Evolutionary conservation across 2,797 vertebrate genomes (phyloP).

Genomic region (Gila robusta): DNA sequence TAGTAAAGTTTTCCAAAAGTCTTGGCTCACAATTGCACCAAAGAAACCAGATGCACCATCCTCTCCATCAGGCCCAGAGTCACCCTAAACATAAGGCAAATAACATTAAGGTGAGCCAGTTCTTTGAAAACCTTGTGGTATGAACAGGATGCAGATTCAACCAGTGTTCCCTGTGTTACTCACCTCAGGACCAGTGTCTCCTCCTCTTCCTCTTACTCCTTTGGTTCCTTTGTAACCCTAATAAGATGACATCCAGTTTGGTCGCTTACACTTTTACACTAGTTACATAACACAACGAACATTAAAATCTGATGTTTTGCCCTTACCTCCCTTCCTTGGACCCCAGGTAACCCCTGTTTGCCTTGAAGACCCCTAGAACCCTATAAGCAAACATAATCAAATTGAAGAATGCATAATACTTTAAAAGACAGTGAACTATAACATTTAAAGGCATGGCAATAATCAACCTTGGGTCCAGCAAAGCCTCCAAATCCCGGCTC

Average conservation of each 20-base stretch:
- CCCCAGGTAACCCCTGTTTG: slow-evolving; percentile 74
- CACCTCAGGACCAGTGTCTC: slow-evolving; percentile 80
- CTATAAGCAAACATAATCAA: slow-evolving; percentile 62
- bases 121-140: neutral
- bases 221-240: slow-evolving; percentile 85
- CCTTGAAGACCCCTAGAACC: slow-evolving; percentile 79
- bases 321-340: slow-evolving; percentile 81
- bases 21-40: slow-evolving; percentile 73
- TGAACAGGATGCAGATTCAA: neutral
- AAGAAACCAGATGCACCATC: slow-evolving; percentile 81
- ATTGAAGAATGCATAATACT: neutral
- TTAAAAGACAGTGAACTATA: neutral
- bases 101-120: neutral
- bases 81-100: slow-evolving; percentile 68
- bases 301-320: neutral
- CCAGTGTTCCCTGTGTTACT: neutral
- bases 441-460: neutral
- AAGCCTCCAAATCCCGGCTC: slow-evolving; percentile 77
- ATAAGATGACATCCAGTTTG: slow-evolving; percentile 14
- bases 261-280: neutral
- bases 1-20: neutral
- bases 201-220: slow-evolving; percentile 79
- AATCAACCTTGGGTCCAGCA: slow-evolving; percentile 78
- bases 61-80: slow-evolving; percentile 74
- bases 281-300: neutral